Evolutionary conservation across 2,888 invertebrate genomes (phyloP).

Genomic region (Gortyna flavago): DNA sequence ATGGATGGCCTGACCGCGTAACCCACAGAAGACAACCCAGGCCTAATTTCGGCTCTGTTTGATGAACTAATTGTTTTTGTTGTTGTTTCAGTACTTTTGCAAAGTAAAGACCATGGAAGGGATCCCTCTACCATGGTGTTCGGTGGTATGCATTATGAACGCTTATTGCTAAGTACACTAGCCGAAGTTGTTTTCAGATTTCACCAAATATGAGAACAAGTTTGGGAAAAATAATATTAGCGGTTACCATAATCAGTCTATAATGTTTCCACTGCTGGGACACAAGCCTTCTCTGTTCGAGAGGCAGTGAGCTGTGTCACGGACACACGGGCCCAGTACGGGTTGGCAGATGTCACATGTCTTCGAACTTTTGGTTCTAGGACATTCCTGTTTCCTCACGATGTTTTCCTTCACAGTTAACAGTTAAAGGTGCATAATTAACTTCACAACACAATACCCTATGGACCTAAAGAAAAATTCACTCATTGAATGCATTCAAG

Average conservation of each 20-base stretch:
- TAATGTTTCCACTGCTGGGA: background rate
- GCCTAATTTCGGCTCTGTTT: slow-evolving; percentile 7
- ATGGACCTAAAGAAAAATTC: background rate
- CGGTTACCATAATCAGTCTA: too few species aligned
- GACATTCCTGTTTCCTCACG: background rate
- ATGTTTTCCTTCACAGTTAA: background rate
- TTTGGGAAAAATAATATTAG: background rate
- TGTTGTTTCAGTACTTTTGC: background rate
- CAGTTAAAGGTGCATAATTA: background rate
- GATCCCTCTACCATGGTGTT: background rate
- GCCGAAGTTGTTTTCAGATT: background rate
- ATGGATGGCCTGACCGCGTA: slow-evolving; percentile 12
- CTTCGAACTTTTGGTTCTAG: background rate
- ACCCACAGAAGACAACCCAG: background rate
- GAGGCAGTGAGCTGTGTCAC: background rate
- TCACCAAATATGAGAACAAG: background rate
- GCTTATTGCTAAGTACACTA: too few species aligned
- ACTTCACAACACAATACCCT: background rate
- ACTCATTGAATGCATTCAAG: background rate
- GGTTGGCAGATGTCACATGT: too few species aligned
- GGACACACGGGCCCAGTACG: too few species aligned
- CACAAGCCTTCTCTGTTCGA: too few species aligned
- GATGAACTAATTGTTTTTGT: background rate
- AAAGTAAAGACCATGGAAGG: background rate
- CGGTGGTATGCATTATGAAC: background rate